Evolutionary conservation across 2,888 invertebrate species (phyloP).

Genomic region (Herminia tarsipennalis): DNA sequence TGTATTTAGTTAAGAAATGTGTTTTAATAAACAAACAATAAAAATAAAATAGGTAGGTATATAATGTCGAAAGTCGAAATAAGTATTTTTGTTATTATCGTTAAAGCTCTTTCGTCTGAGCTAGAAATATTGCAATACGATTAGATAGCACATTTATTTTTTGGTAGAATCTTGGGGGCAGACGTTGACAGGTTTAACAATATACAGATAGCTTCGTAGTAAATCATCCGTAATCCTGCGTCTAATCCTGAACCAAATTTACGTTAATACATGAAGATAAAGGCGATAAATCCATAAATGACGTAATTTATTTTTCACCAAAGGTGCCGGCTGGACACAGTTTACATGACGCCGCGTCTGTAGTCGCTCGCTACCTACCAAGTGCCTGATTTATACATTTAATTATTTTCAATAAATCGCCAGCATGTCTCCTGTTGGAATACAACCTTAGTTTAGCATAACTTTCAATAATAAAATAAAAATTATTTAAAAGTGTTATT

Average conservation of each 20-base stretch:
- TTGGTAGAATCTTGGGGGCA: no score
- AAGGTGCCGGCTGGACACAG: constrained; percentile 36
- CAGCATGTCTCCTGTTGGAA: constrained; percentile 56
- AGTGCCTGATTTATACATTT: not conserved
- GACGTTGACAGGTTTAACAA: no score
- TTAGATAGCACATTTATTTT: no score
- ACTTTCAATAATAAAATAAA: not conserved
- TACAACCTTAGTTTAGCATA: constrained; percentile 55
- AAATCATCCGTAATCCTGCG: constrained; percentile 53
- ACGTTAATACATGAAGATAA: constrained; percentile 55
- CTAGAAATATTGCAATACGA: no score
- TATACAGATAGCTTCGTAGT: constrained; percentile 35
- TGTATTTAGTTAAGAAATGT: no score
- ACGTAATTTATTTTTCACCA: constrained; percentile 44
- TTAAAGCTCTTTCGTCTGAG: no score
- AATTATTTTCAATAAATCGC: constrained; percentile 7
- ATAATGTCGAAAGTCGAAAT: no score
- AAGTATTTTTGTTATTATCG: no score
- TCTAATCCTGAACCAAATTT: constrained; percentile 50
- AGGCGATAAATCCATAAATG: constrained; percentile 42
- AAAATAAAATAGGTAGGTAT: no score
- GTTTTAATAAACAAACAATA: no score
- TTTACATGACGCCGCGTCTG: constrained; percentile 29
- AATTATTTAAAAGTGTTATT: no score
- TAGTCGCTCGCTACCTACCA: constrained; percentile 14